phyloP scores from a whole-genome alignment of 2,888 invertebrate genomes.

The Priocnemis perturbator region DNA sequence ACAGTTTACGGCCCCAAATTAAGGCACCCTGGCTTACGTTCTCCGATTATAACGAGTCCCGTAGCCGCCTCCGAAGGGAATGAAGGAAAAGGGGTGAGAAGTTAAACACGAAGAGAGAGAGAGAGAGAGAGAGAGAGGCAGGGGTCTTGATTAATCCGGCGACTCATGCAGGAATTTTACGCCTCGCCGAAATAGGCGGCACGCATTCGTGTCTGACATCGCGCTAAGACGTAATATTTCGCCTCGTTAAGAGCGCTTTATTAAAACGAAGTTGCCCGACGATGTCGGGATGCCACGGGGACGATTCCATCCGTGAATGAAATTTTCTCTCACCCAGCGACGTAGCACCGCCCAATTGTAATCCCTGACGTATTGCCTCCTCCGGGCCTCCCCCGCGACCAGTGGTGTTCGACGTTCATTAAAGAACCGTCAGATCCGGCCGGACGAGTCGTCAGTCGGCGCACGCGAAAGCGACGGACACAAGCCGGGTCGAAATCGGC shows the following conservation, averaged over 20 bases:
- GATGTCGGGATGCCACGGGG: too few relatives aligned
- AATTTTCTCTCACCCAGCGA: too few relatives aligned
- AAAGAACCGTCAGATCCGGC: conserved; percentile 13
- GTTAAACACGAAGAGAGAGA: not conserved
- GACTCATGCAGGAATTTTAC: too few relatives aligned
- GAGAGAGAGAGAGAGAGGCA: not conserved
- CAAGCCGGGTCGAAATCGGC: not conserved
- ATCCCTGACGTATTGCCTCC: conserved; percentile 22
- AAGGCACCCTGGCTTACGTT: conserved; percentile 27
- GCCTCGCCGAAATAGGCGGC: too few relatives aligned
- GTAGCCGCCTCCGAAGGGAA: not conserved
- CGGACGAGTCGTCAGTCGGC: conserved; percentile 1
- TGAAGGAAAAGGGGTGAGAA: not conserved
- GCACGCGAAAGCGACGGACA: not conserved
- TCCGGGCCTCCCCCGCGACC: conserved; percentile 17
- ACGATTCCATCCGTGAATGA: too few relatives aligned
- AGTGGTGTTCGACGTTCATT: conserved; percentile 32
- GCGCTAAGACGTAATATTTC: too few relatives aligned
- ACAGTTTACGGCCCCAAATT: conserved; percentile 32
- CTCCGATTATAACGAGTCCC: conserved; percentile 30
- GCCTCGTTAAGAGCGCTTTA: too few relatives aligned
- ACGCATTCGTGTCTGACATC: too few relatives aligned
- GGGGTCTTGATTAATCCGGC: not conserved
- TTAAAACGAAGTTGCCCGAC: too few relatives aligned
- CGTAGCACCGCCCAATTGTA: too few relatives aligned